Evolutionary conservation across 35 echinoderm and acorn worm genomes (phyloP).

Genomic region (Acanthaster planci): DNA sequence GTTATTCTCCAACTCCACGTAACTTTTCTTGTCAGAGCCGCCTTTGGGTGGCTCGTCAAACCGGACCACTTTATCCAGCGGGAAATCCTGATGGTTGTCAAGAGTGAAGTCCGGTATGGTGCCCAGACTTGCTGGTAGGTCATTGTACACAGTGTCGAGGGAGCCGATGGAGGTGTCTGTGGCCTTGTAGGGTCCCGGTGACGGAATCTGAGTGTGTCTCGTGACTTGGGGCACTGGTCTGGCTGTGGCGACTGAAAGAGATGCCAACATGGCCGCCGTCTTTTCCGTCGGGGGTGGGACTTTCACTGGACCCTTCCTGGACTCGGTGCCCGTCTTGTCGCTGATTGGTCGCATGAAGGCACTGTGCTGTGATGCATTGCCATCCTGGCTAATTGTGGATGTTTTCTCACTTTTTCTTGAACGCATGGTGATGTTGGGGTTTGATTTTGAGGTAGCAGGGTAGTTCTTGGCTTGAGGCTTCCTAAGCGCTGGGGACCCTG

Average conservation of each 20-base stretch:
- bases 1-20: background rate
- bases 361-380: background rate
- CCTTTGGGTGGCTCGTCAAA: background rate
- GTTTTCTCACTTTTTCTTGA: background rate
- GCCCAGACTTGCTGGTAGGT: slow-evolving; percentile 19
- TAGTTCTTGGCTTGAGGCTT: background rate
- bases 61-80: background rate
- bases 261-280: background rate
- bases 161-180: slow-evolving; percentile 20
- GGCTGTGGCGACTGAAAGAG: background rate
- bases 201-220: background rate
- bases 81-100: background rate
- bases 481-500: background rate
- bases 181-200: slow-evolving; percentile 2
- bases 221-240: background rate
- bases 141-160: slow-evolving; percentile 29
- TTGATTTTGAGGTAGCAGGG: background rate
- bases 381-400: background rate
- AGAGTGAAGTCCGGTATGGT: background rate
- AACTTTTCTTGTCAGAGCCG: background rate
- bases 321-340: background rate
- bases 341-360: background rate
- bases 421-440: background rate
- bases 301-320: background rate
- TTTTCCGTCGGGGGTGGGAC: background rate